Evolutionary conservation across 2,113 vertebrate species (phyloP).

Genomic region (Grammomys surdaster): DNA sequence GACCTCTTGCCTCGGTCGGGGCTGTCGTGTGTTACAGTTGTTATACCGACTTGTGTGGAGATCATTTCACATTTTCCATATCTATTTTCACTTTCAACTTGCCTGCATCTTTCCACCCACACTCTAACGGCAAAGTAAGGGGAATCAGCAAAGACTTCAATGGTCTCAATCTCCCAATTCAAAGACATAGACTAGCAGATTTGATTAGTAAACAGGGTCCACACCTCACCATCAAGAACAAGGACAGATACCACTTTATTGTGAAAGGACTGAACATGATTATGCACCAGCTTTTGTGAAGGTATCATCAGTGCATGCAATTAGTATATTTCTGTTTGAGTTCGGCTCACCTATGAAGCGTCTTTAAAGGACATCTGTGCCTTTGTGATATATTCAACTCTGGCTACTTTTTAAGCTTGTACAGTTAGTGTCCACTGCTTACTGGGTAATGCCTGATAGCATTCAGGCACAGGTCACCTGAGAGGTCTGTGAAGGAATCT

Average conservation of each 20-base stretch:
- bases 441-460: not conserved
- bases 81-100: not conserved
- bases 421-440: not conserved
- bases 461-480: not conserved
- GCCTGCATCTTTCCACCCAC: not conserved
- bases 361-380: not conserved
- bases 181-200: not conserved
- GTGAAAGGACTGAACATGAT: not conserved
- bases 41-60: not conserved
- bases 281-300: not conserved
- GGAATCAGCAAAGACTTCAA: not conserved
- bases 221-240: not conserved
- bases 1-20: not conserved
- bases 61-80: not conserved
- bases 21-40: not conserved
- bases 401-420: not conserved
- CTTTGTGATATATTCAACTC: not conserved
- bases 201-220: not conserved
- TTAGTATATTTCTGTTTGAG: not conserved
- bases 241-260: not conserved
- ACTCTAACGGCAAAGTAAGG: not conserved
- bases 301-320: not conserved
- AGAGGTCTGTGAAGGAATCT: not conserved
- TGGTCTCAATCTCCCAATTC: not conserved
- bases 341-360: too few relatives aligned